These are phyloP conservation scores for Lampris megalopsis DNA, from an alignment of 2,113 vertebrate species.

Conservation along the genomic window DNA sequence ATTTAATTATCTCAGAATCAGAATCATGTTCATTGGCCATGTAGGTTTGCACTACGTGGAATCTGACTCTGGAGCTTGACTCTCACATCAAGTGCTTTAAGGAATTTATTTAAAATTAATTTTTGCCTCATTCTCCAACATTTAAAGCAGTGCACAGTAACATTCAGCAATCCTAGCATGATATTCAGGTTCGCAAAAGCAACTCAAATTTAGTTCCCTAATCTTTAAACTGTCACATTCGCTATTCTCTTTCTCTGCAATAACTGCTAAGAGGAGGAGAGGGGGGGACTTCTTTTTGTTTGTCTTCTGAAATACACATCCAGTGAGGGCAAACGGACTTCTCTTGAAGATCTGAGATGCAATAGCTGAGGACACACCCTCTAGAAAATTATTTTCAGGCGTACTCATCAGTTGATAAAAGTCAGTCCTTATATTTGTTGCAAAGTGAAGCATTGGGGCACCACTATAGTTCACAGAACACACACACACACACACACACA, in stretches of 20 bases:
- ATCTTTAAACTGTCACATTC: constrained; percentile 14
- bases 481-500: constrained; percentile 5
- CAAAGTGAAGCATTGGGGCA: constrained; percentile 56
- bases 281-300: background rate
- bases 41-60: too few relatives aligned
- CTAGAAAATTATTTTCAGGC: background rate
- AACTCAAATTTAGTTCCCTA: background rate
- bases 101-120: background rate
- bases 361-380: constrained; percentile 8
- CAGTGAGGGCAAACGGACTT: background rate
- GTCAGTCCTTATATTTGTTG: constrained; percentile 39
- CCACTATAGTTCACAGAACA: constrained; percentile 38
- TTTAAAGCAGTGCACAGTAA: background rate
- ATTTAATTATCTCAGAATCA: constrained; percentile 12
- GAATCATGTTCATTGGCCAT: too few relatives aligned
- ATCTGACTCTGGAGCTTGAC: too few relatives aligned
- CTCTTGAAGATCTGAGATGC: background rate
- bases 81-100: background rate
- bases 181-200: background rate
- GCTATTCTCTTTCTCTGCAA: too few relatives aligned
- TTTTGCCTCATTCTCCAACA: background rate
- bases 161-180: background rate
- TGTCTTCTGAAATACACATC: background rate
- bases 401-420: background rate
- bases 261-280: background rate